phyloP scores from a whole-genome alignment of 2,888 invertebrate species.

The Mythimna loreyi region DNA sequence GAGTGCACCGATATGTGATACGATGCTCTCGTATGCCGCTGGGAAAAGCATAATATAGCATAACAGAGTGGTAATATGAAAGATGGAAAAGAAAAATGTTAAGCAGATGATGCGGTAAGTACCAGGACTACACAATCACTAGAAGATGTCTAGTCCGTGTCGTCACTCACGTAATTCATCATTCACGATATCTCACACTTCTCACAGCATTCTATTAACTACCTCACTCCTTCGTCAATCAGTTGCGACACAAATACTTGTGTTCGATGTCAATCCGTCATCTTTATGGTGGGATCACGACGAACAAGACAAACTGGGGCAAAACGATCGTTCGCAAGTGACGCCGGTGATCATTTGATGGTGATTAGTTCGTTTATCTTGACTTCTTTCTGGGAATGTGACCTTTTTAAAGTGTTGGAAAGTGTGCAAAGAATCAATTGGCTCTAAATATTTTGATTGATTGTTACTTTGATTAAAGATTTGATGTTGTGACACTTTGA shows the following conservation, averaged over 20 bases:
- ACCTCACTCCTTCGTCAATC: conserved; percentile 1
- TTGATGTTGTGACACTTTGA: too few relatives aligned
- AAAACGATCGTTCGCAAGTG: conserved; percentile 49
- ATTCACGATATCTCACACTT: conserved; percentile 22
- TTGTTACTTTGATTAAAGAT: conserved; percentile 1
- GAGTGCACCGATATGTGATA: background rate
- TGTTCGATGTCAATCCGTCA: conserved; percentile 62
- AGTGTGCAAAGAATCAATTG: background rate
- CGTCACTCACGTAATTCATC: conserved; percentile 25
- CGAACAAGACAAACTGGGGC: conserved; percentile 37
- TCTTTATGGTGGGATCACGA: conserved; percentile 65
- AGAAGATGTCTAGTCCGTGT: background rate
- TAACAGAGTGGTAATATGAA: too few relatives aligned
- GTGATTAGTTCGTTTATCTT: conserved; percentile 18
- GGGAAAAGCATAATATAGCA: background rate
- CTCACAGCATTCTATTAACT: conserved; percentile 17
- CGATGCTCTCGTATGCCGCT: too few relatives aligned
- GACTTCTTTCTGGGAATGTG: conserved; percentile 15
- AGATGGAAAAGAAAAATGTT: background rate
- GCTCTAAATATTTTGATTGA: background rate
- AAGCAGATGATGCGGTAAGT: background rate
- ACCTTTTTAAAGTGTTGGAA: conserved; percentile 18
- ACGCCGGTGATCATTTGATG: conserved; percentile 32
- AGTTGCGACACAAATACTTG: conserved; percentile 43
- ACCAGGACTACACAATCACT: background rate